phyloP scores from a whole-genome alignment of 2,888 invertebrate genomes.

The Lasioglossum figueresi region DNA sequence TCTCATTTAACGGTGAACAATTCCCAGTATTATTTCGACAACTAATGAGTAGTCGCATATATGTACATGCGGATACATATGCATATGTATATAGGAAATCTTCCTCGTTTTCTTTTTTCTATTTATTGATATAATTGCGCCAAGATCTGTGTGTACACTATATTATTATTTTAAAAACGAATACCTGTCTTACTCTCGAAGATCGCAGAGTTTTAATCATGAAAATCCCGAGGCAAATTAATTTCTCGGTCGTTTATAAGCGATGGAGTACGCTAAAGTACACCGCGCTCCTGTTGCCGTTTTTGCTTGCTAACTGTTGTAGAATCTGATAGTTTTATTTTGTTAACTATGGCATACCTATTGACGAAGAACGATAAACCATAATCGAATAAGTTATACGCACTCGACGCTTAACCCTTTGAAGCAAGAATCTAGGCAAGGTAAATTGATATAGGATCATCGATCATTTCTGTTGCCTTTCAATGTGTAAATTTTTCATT shows the following conservation, averaged over 20 bases:
- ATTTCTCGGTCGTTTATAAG: conserved; percentile 57
- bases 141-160: background rate
- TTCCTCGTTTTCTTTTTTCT: background rate
- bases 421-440: conserved; percentile 51
- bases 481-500: conserved; percentile 28
- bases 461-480: conserved; percentile 5
- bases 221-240: conserved; percentile 40
- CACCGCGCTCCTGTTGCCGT: conserved; percentile 67
- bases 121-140: background rate
- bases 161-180: background rate
- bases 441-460: conserved; percentile 11
- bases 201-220: background rate
- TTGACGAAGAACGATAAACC: conserved; percentile 37
- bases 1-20: background rate
- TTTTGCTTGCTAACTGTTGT: conserved; percentile 83
- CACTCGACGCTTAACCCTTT: conserved; percentile 58
- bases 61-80: background rate
- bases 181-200: background rate
- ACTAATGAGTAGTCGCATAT: background rate
- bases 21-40: conserved; percentile 10
- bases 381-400: conserved; percentile 33
- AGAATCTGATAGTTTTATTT: conserved; percentile 82
- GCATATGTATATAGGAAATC: background rate
- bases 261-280: conserved; percentile 42
- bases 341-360: conserved; percentile 71